Evolutionary conservation across 2,888 invertebrate genomes (phyloP), one percentile per base, ranked within the genome.

Genomic region (Branchipolynoe longqiensis): DNA sequence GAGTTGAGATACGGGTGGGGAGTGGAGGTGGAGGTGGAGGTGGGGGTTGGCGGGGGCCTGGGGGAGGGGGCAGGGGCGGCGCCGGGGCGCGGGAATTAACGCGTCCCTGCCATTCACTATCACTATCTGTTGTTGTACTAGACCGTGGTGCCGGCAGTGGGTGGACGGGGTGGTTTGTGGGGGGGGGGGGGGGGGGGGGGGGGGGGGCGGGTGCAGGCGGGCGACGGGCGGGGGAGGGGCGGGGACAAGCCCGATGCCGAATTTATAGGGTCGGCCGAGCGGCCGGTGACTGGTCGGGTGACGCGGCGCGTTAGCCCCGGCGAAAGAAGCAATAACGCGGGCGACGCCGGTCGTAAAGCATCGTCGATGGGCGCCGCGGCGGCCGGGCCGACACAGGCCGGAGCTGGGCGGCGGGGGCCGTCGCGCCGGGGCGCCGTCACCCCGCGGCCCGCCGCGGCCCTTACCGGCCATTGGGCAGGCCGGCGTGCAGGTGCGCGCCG

Each of bases 111-210:
- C n/a, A n/a, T n/a, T n/a, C n/a, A n/a, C 48, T 78, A 54, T 48
- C 41, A 48, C 48, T 78, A 78, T 78, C 78, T 78, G 48, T 78
- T 54, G 78, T 41, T 78, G 48, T 78, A 78, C 48, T n/a, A n/a
- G n/a, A n/a, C n/a, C n/a, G n/a, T n/a, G n/a, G n/a, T n/a, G n/a
- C n/a, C n/a, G n/a, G n/a, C n/a, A n/a, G n/a, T n/a, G n/a, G n/a
- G n/a, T n/a, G n/a, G n/a, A n/a, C n/a, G n/a, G n/a, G n/a, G n/a
- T n/a, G n/a, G n/a, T n/a, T n/a, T n/a, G n/a, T n/a, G n/a, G n/a
- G n/a, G n/a, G n/a, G n/a, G n/a, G n/a, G n/a, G n/a, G n/a, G n/a
- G n/a, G n/a, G n/a, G n/a, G n/a, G n/a, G n/a, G n/a, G n/a, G n/a
- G n/a, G n/a, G n/a, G n/a, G n/a, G n/a, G n/a, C n/a, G n/a, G n/a